A percentile compares a stretch with the other conserved stretches of the same genome.
phyloP scores from a whole-genome alignment of 2,797 vertebrate species.

The Aplochiton taeniatus region DNA sequence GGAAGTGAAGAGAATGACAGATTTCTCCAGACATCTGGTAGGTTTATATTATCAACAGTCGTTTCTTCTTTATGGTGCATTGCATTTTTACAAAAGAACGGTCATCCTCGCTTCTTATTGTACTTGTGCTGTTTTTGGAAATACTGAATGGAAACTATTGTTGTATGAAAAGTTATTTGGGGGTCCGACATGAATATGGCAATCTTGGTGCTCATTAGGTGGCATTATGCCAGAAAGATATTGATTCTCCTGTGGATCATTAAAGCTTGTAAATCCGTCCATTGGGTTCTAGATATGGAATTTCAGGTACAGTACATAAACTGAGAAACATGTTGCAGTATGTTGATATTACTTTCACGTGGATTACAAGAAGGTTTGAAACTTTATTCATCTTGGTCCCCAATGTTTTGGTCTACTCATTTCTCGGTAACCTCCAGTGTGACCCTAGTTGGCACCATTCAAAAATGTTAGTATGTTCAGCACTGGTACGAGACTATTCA shows the following conservation, averaged over 20 bases:
- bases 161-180: not conserved
- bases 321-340: not conserved
- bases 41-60: not conserved
- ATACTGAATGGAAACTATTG: not conserved
- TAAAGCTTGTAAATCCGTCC: conserved; percentile 14
- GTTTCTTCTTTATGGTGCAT: too few species aligned
- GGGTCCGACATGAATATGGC: conserved; percentile 47
- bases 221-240: conserved; percentile 29
- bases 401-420: too few species aligned
- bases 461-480: not conserved
- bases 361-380: too few species aligned
- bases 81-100: conserved; percentile 20
- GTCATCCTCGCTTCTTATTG: conserved; percentile 28
- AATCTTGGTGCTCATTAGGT: conserved; percentile 37
- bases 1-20: conserved; percentile 31
- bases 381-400: conserved; percentile 10
- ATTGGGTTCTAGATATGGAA: too few species aligned
- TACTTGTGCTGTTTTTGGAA: conserved; percentile 30
- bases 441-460: too few species aligned
- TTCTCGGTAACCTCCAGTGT: too few species aligned
- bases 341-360: conserved; percentile 6
- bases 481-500: conserved; percentile 1
- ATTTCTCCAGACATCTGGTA: conserved; percentile 22
- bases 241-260: conserved; percentile 33
- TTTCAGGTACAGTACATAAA: not conserved